Conservation (phyloP, 2,888 invertebrate genomes). For the Eubasilissa splendida region DNA sequence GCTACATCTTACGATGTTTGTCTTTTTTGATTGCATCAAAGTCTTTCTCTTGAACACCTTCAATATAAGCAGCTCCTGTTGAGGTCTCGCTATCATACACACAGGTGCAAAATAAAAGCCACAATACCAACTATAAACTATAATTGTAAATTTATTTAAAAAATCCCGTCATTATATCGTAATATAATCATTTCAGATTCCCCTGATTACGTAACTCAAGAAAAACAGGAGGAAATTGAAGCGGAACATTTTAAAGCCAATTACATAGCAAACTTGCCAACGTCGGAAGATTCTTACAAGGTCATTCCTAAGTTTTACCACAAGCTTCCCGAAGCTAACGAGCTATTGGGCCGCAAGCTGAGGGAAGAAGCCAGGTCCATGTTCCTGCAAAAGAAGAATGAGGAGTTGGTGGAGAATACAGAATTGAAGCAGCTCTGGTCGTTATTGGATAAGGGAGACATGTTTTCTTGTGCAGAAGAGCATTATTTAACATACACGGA, state of each 20-base stretch:
- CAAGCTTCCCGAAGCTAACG: constrained; percentile 65
- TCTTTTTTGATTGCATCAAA: neutral
- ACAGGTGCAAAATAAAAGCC: neutral
- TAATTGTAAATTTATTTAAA: neutral
- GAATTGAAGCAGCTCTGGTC: constrained; percentile 76
- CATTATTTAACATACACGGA: constrained; percentile 89
- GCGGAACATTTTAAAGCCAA: constrained; percentile 72
- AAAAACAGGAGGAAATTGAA: constrained; percentile 70
- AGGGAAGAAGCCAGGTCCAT: constrained; percentile 46
- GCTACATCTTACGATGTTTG: too few relatives aligned
- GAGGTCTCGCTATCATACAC: neutral
- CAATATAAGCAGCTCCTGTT: neutral
- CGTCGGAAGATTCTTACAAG: constrained; percentile 71
- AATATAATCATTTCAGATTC: constrained; percentile 43
- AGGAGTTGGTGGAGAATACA: constrained; percentile 42
- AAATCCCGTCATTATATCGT: neutral
- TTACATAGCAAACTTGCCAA: constrained; percentile 71
- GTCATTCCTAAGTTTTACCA: constrained; percentile 72
- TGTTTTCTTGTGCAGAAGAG: constrained; percentile 83
- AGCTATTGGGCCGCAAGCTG: constrained; percentile 33
- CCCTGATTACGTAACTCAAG: constrained; percentile 64
- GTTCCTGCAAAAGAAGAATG: constrained; percentile 46
- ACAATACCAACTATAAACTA: neutral
- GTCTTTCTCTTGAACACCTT: neutral
- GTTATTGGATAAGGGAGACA: constrained; percentile 86